phyloP scores from a whole-genome alignment of 2,888 invertebrate species.

The Cyrtodaria siliqua region DNA sequence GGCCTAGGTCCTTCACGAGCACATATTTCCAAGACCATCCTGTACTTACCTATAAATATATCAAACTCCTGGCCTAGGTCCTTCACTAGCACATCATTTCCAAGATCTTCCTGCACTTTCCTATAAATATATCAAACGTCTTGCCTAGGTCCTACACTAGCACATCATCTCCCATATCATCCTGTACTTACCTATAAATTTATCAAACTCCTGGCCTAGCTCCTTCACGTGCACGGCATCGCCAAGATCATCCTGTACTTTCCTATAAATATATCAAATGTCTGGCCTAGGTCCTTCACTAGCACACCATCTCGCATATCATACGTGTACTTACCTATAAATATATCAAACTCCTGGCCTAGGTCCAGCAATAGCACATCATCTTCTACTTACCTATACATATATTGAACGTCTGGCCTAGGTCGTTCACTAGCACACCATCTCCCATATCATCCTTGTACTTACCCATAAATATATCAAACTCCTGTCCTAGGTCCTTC shows the following conservation, averaged over 20 bases:
- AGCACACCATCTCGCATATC: conserved; percentile 35
- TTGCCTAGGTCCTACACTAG: conserved; percentile 41
- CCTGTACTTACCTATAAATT: conserved; percentile 58
- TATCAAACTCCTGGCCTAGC: conserved; percentile 55
- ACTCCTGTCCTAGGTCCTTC: conserved; percentile 42
- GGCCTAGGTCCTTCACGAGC: conserved; percentile 43
- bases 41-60: conserved; percentile 58
- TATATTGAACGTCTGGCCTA: conserved; percentile 56
- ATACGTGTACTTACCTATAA: conserved; percentile 54
- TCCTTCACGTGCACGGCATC: conserved; percentile 39
- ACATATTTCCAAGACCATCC: conserved; percentile 58
- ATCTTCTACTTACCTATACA: conserved; percentile 52
- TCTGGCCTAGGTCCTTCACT: conserved; percentile 44
- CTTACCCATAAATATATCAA: conserved; percentile 61
- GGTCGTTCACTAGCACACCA: conserved; percentile 33
- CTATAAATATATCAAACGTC: conserved; percentile 62
- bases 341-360: conserved; percentile 59
- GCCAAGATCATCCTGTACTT: conserved; percentile 46
- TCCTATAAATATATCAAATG: conserved; percentile 62
- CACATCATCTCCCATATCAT: conserved; percentile 34
- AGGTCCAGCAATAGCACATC: conserved; percentile 39
- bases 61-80: conserved; percentile 56
- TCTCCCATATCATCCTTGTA: conserved; percentile 46
- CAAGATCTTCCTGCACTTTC: too few species aligned
- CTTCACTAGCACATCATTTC: conserved; percentile 35